Evolutionary conservation across 1,140 invertebrate genomes (phyloP), one percentile per base, ranked within the genome.

Genomic region (Antheraea mylitta): DNA sequence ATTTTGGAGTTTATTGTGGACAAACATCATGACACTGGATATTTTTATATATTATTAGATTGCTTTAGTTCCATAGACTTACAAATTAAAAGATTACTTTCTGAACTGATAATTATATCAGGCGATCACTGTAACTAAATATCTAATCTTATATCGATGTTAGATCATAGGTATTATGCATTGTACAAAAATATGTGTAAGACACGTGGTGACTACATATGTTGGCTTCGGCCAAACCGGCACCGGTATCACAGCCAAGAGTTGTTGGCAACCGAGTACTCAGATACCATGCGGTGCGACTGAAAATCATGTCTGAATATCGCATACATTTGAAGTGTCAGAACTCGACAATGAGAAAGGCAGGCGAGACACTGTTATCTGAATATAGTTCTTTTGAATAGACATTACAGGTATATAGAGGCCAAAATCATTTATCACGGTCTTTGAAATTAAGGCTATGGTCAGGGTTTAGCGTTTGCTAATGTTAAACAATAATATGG

Each of bases 181-280:
- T 37, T 69, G 60, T 45, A 70, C 30, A 62, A 59, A 72, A 66
- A 70, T 76, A 76, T 67, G 68, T 70, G 70, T 37, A 64, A 53
- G 60, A 53, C 62, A 68, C 58, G 66, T 45, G 63, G 69, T 74
- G 67, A 73, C 66, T 67, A 67, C 69, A 66, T 45, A 58, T 67
- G 64, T 74, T 75, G 76, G 76, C 76, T 37, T 64, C 67, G 16
- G 58, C 18, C 36, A 30, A 62, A 64, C 60, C 66, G 68, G 66
- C 66, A 68, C 68, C 68, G 53, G 70, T 60, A 30, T 70, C 72
- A 70, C 63, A 70, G 70, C 73, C 75, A 74, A 77, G 59, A 72
- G 48, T 7, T 67, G 68, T 77, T 77, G 75, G 75, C 75, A 77
- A 13, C 63, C 45, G 45, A 16, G 16, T 16, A 53, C 11, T 53